A percentile compares a stretch with the other conserved stretches of the same genome.
Evolutionary conservation across 1,140 invertebrate genomes (phyloP).

Genomic region (Caenorhabditis remanei): DNA sequence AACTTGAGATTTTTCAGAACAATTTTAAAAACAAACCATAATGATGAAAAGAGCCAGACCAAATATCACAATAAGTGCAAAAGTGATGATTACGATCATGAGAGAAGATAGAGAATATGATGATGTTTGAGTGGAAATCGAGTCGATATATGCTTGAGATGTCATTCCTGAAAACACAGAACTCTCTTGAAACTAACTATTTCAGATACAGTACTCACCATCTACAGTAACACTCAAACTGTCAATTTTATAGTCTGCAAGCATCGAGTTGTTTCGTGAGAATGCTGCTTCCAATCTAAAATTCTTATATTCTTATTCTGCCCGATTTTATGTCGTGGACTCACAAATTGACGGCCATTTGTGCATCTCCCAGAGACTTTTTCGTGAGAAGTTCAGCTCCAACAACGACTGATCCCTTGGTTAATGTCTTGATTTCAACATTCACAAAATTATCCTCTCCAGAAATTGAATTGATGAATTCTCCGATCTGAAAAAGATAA

Average conservation of each 20-base stretch:
- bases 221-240: constrained; percentile 37
- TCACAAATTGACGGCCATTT: constrained; percentile 33
- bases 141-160: constrained; percentile 42
- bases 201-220: neutral
- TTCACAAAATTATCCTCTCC: constrained; percentile 30
- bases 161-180: constrained; percentile 22
- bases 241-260: constrained; percentile 31
- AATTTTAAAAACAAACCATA: neutral
- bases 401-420: constrained; percentile 24
- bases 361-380: constrained; percentile 26
- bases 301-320: neutral
- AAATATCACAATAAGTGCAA: neutral
- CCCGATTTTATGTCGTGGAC: neutral
- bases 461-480: constrained; percentile 36
- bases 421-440: neutral
- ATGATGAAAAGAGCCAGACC: neutral
- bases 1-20: neutral
- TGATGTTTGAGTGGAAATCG: constrained; percentile 33
- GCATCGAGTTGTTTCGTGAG: constrained; percentile 32
- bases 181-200: neutral
- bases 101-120: constrained; percentile 25
- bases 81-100: constrained; percentile 32
- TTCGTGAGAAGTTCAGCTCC: neutral
- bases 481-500: constrained; percentile 17
- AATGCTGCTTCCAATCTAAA: constrained; percentile 48